A percentile compares a stretch with the other conserved stretches of the same genome.
These are phyloP conservation scores for Brachyptera risi DNA, from an alignment of 2,888 invertebrate species.

Conservation along the genomic window DNA sequence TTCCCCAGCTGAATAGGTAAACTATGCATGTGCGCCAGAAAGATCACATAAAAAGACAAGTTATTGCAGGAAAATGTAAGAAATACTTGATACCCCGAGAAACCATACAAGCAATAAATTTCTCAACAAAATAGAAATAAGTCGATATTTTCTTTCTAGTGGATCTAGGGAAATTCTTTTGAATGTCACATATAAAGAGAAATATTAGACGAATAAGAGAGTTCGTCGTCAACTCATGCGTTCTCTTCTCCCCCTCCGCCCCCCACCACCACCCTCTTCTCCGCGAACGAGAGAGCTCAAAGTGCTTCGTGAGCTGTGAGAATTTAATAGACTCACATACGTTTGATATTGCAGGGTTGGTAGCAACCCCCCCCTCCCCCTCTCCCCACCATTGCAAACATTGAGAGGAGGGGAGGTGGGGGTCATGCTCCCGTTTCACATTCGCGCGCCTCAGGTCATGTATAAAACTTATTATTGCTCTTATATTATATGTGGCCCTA, in stretches of 20 bases:
- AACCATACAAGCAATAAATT: too few species aligned
- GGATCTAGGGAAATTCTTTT: constrained; percentile 13
- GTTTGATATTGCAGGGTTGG: constrained; percentile 1
- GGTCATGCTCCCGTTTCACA: neutral
- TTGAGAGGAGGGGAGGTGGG: too few species aligned
- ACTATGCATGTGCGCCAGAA: too few species aligned
- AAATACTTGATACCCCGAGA: too few species aligned
- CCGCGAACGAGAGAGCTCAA: constrained; percentile 13
- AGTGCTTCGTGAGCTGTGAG: constrained; percentile 33
- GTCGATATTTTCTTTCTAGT: constrained; percentile 10
- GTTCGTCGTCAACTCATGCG: neutral
- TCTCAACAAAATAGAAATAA: too few species aligned
- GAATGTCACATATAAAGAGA: neutral
- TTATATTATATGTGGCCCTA: too few species aligned
- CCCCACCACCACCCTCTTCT: too few species aligned
- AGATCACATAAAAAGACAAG: too few species aligned
- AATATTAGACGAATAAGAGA: neutral
- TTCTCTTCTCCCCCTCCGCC: neutral
- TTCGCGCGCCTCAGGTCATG: neutral
- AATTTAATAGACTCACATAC: constrained; percentile 36
- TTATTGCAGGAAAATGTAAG: too few species aligned
- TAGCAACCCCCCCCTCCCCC: neutral
- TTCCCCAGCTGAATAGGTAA: too few species aligned
- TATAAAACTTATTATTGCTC: constrained; percentile 3
- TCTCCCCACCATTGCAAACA: neutral